These are phyloP conservation scores for Drosophila ogumai DNA, from an alignment of 1,140 invertebrate species.

Conservation along the genomic window DNA sequence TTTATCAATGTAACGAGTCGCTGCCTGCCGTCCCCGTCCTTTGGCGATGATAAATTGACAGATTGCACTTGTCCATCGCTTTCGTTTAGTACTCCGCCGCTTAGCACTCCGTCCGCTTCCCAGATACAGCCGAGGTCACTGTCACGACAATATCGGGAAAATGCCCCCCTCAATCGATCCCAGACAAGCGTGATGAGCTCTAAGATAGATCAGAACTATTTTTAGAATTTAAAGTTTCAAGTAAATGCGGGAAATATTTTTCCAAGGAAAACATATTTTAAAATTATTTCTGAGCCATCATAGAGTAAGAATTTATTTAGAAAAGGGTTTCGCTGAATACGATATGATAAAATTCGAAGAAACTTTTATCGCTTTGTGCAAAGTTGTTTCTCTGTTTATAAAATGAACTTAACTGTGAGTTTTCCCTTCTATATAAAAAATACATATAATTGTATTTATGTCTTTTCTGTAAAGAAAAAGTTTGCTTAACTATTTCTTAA, in stretches of 20 bases:
- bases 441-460: not conserved
- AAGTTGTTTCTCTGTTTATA: not conserved
- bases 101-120: slow-evolving; percentile 18
- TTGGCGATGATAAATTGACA: slow-evolving; percentile 52
- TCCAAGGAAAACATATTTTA: not conserved
- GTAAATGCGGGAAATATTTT: not conserved
- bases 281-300: too few relatives aligned
- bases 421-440: too few relatives aligned
- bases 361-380: not conserved
- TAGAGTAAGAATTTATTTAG: not conserved
- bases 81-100: slow-evolving; percentile 28
- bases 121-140: slow-evolving; percentile 31
- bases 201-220: not conserved
- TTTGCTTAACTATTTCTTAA: too few relatives aligned
- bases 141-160: slow-evolving; percentile 20
- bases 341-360: not conserved
- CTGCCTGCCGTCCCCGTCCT: slow-evolving; percentile 17
- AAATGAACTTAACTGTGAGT: not conserved
- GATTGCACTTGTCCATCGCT: slow-evolving; percentile 42
- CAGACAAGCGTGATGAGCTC: slow-evolving; percentile 1
- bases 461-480: not conserved
- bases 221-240: not conserved
- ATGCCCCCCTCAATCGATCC: slow-evolving; percentile 16
- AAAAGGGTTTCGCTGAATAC: not conserved
- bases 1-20: slow-evolving; percentile 50